A percentile compares a stretch with the other conserved stretches of the same genome.
phyloP scores from a whole-genome alignment of 2,113 vertebrate genomes.

The Pomatorhinus ruficollis region DNA sequence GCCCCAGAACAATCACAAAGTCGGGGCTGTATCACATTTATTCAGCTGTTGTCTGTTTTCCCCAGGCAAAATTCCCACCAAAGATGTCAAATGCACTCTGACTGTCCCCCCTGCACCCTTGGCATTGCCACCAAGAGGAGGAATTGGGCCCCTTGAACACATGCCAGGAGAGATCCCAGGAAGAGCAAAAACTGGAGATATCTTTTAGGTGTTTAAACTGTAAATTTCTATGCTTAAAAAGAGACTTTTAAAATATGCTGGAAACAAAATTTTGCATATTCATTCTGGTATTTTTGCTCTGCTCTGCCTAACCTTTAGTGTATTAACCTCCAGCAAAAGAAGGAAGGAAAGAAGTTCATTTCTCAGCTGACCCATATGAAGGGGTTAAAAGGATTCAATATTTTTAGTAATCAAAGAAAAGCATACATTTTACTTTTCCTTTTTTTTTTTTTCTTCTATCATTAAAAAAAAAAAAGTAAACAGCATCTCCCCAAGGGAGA shows the following conservation, averaged over 20 bases:
- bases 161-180: background rate
- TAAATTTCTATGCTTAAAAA: background rate
- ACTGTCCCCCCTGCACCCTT: background rate
- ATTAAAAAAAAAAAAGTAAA: constrained; percentile 74
- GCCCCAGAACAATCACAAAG: background rate
- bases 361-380: constrained; percentile 41
- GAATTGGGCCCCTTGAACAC: background rate
- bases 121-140: background rate
- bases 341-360: constrained; percentile 53
- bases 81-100: background rate
- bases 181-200: background rate
- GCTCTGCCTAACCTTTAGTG: constrained; percentile 16
- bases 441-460: background rate
- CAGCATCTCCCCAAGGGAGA: constrained; percentile 78
- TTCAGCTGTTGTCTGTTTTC: background rate
- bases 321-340: constrained; percentile 56
- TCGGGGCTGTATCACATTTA: background rate
- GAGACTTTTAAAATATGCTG: background rate
- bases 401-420: constrained; percentile 67
- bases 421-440: constrained; percentile 59
- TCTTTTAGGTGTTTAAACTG: background rate
- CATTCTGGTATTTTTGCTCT: background rate
- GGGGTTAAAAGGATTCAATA: constrained; percentile 62
- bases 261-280: background rate
- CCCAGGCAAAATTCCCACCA: background rate